phyloP scores from a whole-genome alignment of 2,113 vertebrate species.

The Oncorhynchus masou region DNA sequence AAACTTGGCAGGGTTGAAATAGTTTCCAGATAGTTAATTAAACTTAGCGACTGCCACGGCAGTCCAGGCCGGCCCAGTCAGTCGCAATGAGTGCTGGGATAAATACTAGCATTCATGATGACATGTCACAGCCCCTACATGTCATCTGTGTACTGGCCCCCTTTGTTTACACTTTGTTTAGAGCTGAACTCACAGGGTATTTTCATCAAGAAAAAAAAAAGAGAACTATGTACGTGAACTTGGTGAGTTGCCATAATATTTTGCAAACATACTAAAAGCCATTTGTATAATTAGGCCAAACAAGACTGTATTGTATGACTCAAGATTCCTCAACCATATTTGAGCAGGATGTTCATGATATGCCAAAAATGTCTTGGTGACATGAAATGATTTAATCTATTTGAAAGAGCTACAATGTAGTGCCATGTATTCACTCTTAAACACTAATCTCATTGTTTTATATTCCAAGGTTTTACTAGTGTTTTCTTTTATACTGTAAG shows the following conservation, averaged over 20 bases:
- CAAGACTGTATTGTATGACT: slow-evolving; percentile 7
- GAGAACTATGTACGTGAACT: slow-evolving; percentile 4
- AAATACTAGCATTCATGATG: slow-evolving; percentile 70
- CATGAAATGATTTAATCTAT: not conserved
- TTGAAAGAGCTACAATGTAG: not conserved
- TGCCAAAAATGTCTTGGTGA: not conserved
- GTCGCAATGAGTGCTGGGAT: slow-evolving; percentile 48
- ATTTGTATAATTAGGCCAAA: slow-evolving; percentile 44
- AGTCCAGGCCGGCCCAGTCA: slow-evolving; percentile 46
- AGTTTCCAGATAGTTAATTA: slow-evolving; percentile 75
- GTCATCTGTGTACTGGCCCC: slow-evolving; percentile 52
- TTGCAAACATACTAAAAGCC: slow-evolving; percentile 44
- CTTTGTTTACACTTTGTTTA: slow-evolving; percentile 58
- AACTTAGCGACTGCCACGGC: slow-evolving; percentile 53
- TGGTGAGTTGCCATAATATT: slow-evolving; percentile 32
- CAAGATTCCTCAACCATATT: slow-evolving; percentile 3
- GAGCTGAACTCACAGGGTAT: slow-evolving; percentile 51
- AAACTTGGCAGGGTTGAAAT: slow-evolving; percentile 66
- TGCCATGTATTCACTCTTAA: not conserved
- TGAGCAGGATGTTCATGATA: slow-evolving; percentile 3
- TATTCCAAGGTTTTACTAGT: not conserved
- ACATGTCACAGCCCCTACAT: slow-evolving; percentile 65
- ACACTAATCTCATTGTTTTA: not conserved
- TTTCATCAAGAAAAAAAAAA: slow-evolving; percentile 44
- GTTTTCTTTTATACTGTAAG: not conserved